These are phyloP conservation scores for Anarhynchus alexandrinus DNA, from an alignment of 2,113 vertebrate genomes.

Conservation along the genomic window DNA sequence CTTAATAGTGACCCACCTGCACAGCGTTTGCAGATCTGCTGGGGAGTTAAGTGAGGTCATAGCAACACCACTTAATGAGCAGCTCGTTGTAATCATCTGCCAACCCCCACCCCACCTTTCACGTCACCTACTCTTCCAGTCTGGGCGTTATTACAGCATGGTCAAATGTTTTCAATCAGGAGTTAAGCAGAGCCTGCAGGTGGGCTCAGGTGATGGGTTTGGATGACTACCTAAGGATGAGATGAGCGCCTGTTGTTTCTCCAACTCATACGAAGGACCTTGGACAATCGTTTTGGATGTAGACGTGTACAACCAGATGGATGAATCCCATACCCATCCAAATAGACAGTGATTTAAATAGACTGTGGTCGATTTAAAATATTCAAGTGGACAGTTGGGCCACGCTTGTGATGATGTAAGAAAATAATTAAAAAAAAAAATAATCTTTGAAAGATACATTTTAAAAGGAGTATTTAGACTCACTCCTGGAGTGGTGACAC, in stretches of 20 bases:
- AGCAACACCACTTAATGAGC: accelerated
- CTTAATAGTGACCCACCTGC: not conserved
- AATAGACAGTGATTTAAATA: not conserved
- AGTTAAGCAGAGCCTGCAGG: not conserved
- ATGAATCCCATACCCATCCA: not conserved
- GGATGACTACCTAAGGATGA: not conserved
- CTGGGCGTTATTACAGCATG: accelerated
- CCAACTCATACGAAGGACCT: accelerated
- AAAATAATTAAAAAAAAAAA: not conserved
- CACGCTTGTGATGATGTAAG: accelerated
- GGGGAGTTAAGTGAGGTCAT: accelerated
- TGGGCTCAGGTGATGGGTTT: accelerated
- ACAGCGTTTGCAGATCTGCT: not conserved
- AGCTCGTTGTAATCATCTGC: accelerated
- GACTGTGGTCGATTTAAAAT: not conserved
- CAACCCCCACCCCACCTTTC: not conserved
- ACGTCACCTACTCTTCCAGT: not conserved
- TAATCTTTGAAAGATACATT: not conserved
- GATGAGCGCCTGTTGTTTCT: accelerated
- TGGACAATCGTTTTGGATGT: not conserved
- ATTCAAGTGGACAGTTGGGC: not conserved
- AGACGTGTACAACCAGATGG: accelerated
- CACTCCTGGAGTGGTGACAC: not conserved
- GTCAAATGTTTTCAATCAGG: not conserved
- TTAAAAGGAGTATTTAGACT: not conserved